These are phyloP conservation scores for Bombylius discolor DNA, from an alignment of 2,888 invertebrate species.

Conservation along the genomic window DNA sequence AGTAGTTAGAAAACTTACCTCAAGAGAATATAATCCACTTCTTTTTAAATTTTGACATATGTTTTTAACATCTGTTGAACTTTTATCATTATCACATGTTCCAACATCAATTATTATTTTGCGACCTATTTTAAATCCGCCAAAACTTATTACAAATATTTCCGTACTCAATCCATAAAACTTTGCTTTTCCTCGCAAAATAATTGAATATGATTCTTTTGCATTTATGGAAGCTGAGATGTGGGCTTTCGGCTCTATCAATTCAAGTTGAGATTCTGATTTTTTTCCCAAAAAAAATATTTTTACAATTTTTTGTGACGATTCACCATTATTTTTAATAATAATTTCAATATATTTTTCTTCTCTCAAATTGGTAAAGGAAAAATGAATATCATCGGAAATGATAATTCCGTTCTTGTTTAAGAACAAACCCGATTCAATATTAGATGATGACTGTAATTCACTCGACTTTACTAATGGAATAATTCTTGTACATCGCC, in stretches of 20 bases:
- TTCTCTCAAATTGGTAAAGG: slow-evolving; percentile 35
- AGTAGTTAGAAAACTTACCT: too few relatives aligned
- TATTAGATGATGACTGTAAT: background rate
- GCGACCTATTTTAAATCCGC: slow-evolving; percentile 45
- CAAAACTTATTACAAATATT: slow-evolving; percentile 46
- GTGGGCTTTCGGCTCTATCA: slow-evolving; percentile 34
- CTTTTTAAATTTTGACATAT: background rate
- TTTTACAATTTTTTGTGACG: slow-evolving; percentile 35
- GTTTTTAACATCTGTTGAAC: background rate
- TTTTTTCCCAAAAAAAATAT: slow-evolving; percentile 40
- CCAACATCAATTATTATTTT: slow-evolving; percentile 22
- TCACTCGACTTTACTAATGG: background rate
- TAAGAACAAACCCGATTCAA: slow-evolving; percentile 20
- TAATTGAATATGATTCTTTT: slow-evolving; percentile 34
- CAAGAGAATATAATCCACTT: background rate
- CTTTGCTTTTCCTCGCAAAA: slow-evolving; percentile 43
- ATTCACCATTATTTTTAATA: slow-evolving; percentile 39
- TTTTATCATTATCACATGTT: slow-evolving; percentile 7
- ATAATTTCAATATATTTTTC: slow-evolving; percentile 36
- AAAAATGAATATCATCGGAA: slow-evolving; percentile 36
- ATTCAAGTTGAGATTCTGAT: slow-evolving; percentile 40
- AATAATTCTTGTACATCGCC: slow-evolving; percentile 24
- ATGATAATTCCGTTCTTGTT: slow-evolving; percentile 43
- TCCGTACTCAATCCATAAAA: slow-evolving; percentile 50
- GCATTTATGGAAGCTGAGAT: slow-evolving; percentile 35